phyloP scores from a whole-genome alignment of 2,888 invertebrate genomes.

The Diarsia brunnea region DNA sequence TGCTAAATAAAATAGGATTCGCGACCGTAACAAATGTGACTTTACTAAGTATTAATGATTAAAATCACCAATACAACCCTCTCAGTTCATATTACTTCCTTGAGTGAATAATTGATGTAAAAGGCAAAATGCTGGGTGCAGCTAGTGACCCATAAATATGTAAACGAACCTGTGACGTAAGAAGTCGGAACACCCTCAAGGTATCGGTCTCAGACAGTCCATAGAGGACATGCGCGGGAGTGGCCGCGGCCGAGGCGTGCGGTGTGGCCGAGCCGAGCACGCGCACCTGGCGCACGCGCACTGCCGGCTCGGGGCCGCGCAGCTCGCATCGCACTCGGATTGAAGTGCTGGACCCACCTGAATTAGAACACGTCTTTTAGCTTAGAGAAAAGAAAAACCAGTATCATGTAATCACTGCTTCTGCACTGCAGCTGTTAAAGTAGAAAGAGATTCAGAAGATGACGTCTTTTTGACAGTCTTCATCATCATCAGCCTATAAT shows the following conservation, averaged over 20 bases:
- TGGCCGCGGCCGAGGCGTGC: slow-evolving; percentile 58
- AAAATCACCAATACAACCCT: too few species aligned
- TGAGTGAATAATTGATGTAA: too few species aligned
- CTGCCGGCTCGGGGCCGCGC: slow-evolving; percentile 97
- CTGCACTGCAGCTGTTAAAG: not conserved
- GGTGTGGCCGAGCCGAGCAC: slow-evolving; percentile 78
- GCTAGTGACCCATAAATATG: too few species aligned
- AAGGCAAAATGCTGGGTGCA: too few species aligned
- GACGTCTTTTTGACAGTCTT: not conserved
- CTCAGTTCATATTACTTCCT: too few species aligned
- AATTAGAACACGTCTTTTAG: not conserved
- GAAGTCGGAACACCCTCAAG: slow-evolving; percentile 96
- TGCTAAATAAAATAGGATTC: too few species aligned
- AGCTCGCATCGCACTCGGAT: slow-evolving; percentile 94
- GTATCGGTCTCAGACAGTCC: slow-evolving; percentile 97
- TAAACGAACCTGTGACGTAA: slow-evolving; percentile 94
- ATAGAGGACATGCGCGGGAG: slow-evolving; percentile 93
- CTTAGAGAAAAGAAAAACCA: not conserved
- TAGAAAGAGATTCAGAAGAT: not conserved
- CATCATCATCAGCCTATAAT: too few species aligned
- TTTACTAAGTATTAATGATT: too few species aligned
- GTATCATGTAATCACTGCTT: not conserved
- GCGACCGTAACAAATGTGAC: too few species aligned
- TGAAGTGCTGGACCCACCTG: slow-evolving; percentile 74
- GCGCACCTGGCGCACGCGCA: slow-evolving; percentile 96